Conservation (phyloP, 2,797 vertebrate genomes). For the Sebastes steindachneri region DNA sequence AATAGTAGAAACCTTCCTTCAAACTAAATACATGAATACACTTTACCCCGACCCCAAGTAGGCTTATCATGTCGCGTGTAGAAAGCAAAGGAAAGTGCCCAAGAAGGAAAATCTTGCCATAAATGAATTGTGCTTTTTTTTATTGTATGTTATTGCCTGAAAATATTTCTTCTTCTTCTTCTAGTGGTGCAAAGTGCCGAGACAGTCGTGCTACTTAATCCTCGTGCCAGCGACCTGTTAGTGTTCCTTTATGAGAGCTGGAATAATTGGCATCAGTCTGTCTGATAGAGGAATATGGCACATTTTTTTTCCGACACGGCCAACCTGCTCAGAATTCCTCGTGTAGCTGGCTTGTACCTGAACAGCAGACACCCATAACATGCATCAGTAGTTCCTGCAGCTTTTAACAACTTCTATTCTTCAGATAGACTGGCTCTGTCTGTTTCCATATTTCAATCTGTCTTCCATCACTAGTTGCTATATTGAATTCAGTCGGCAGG, state of each 20-base stretch:
- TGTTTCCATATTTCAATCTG: conserved; percentile 61
- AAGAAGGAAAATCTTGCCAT: conserved; percentile 67
- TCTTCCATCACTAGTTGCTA: conserved; percentile 51
- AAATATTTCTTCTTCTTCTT: conserved; percentile 13
- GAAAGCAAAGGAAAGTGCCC: conserved; percentile 63
- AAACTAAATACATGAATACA: not conserved
- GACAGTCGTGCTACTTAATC: not conserved
- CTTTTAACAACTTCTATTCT: conserved; percentile 55
- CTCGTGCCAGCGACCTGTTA: conserved; percentile 33
- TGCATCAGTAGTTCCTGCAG: conserved; percentile 52
- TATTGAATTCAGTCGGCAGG: conserved; percentile 54
- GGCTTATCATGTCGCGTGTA: not conserved
- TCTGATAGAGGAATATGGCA: conserved; percentile 9
- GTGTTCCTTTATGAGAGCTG: conserved; percentile 3
- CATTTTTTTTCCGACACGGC: not conserved
- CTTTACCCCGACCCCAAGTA: not conserved
- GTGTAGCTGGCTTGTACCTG: conserved; percentile 24
- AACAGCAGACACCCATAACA: conserved; percentile 59
- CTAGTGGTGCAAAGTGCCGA: conserved; percentile 44
- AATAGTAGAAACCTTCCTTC: conserved; percentile 42
- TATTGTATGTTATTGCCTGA: conserved; percentile 48
- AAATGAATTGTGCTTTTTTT: conserved; percentile 46
- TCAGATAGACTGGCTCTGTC: conserved; percentile 52
- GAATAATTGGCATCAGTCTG: conserved; percentile 21
- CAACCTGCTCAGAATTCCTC: conserved; percentile 27